Evolutionary conservation across 2,113 vertebrate genomes (phyloP).

Genomic region (Heloderma charlesbogerti): DNA sequence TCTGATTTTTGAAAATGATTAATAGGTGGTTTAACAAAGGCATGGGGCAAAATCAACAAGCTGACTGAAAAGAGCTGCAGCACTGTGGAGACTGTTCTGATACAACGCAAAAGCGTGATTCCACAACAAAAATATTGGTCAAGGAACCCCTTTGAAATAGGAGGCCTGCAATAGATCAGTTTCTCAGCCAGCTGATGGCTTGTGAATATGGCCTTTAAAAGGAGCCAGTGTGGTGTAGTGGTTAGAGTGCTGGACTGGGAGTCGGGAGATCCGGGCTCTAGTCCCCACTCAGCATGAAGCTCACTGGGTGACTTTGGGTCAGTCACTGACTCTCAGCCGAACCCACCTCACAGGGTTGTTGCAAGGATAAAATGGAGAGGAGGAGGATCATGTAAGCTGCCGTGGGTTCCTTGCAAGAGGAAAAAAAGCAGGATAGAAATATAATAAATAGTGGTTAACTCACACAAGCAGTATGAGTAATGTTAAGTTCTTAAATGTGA

Average conservation of each 20-base stretch:
- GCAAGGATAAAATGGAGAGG: too few species aligned
- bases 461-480: background rate
- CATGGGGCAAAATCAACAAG: fast-evolving
- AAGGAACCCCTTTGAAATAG: fast-evolving
- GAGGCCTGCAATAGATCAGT: background rate
- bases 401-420: too few species aligned
- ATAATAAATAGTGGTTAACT: background rate
- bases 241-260: too few species aligned
- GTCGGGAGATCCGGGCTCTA: too few species aligned
- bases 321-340: too few species aligned
- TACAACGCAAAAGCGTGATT: fast-evolving
- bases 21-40: background rate
- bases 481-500: background rate
- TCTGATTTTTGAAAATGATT: conserved; percentile 36
- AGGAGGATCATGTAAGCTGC: too few species aligned
- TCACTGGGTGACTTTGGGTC: too few species aligned
- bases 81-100: fast-evolving
- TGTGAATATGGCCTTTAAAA: conserved; percentile 15
- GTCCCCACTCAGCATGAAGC: too few species aligned
- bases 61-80: fast-evolving
- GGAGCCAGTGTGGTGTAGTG: too few species aligned
- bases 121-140: background rate
- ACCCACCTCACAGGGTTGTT: too few species aligned
- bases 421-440: too few species aligned
- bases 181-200: background rate